Evolutionary conservation across 2,113 vertebrate genomes (phyloP).

Genomic region (Bagarius yarrelli): DNA sequence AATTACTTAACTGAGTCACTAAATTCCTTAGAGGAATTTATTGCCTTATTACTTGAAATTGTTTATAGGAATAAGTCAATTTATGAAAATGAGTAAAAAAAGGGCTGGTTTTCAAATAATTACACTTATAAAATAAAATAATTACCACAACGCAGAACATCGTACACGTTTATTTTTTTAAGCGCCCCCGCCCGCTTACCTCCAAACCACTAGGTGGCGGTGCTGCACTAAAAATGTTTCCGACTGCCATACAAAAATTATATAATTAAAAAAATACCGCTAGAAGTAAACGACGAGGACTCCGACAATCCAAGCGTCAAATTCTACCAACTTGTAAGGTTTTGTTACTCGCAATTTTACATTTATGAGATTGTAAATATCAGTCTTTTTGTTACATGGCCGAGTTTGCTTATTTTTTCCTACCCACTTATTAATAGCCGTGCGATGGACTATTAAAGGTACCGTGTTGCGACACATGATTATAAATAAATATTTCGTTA

Average conservation of each 20-base stretch:
- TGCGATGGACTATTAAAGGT: neutral
- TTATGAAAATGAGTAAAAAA: too few species aligned
- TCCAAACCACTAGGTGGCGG: neutral
- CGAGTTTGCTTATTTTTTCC: neutral
- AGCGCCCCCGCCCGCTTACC: too few species aligned
- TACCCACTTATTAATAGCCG: neutral
- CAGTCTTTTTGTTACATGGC: neutral
- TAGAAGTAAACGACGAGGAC: neutral
- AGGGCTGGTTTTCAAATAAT: too few species aligned
- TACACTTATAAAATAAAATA: too few species aligned
- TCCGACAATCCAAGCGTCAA: neutral
- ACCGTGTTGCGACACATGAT: neutral
- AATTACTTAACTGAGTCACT: too few species aligned
- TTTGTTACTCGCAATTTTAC: neutral
- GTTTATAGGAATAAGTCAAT: too few species aligned
- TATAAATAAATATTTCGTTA: too few species aligned
- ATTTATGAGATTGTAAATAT: neutral
- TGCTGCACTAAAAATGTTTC: neutral
- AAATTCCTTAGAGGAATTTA: too few species aligned
- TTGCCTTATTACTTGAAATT: too few species aligned
- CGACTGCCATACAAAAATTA: neutral
- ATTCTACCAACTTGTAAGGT: neutral
- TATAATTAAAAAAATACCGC: neutral
- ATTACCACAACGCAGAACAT: too few species aligned
- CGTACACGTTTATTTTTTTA: neutral